phyloP scores from a whole-genome alignment of 2,113 vertebrate genomes.

The Pomatorhinus ruficollis region DNA sequence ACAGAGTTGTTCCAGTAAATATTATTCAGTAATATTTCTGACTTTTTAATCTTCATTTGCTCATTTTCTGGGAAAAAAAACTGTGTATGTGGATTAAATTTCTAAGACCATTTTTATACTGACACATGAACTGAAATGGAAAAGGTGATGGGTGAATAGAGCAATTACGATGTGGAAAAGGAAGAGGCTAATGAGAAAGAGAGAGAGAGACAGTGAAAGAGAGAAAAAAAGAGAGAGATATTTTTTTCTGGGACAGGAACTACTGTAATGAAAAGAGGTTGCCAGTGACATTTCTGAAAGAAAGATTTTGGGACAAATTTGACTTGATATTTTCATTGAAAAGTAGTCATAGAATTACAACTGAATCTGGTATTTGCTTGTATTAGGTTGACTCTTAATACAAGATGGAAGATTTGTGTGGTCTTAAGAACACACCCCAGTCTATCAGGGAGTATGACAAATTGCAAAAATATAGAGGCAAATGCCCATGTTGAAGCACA shows the following conservation, averaged over 20 bases:
- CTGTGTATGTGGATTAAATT: background rate
- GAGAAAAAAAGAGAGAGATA: background rate
- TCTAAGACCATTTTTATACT: background rate
- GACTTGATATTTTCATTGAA: background rate
- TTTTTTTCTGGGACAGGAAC: background rate
- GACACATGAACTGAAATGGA: background rate
- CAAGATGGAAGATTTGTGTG: background rate
- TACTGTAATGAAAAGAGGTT: background rate
- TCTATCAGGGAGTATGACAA: background rate
- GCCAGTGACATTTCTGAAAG: background rate
- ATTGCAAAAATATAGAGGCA: background rate
- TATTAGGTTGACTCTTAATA: background rate
- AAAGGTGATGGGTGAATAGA: background rate
- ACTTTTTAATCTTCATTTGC: background rate
- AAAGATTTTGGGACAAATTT: background rate
- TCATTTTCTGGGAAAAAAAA: background rate
- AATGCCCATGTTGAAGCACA: background rate
- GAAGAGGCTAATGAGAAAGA: background rate
- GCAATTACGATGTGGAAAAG: background rate
- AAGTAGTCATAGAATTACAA: background rate
- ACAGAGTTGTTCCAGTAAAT: background rate
- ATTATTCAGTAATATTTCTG: background rate
- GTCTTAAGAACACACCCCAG: background rate
- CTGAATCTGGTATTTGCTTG: background rate
- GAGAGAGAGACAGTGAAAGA: rapidly evolving